Conservation (phyloP, 2,888 invertebrate genomes). For the Campoplex capitator region DNA sequence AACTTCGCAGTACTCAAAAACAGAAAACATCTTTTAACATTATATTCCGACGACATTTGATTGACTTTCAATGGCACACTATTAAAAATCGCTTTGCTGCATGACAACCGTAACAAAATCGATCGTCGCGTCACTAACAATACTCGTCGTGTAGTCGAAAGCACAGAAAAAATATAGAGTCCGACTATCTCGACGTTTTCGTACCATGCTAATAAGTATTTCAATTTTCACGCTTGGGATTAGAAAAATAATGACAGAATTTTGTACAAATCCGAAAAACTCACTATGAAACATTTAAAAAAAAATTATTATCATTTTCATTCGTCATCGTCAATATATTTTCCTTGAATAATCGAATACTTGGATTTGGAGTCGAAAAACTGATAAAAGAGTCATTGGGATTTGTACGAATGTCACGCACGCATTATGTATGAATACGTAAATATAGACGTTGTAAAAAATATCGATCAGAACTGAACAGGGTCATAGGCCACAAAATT, state of each 20-base stretch:
- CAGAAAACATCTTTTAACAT: background rate
- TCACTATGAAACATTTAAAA: background rate
- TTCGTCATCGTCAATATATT: background rate
- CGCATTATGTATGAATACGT: slow-evolving; percentile 2
- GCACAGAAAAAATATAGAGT: slow-evolving; percentile 31
- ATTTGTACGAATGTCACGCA: slow-evolving; percentile 26
- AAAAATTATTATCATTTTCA: background rate
- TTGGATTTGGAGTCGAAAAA: background rate
- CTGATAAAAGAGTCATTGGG: background rate
- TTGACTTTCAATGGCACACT: slow-evolving; percentile 22
- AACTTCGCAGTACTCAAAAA: background rate
- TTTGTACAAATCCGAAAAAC: slow-evolving; percentile 20
- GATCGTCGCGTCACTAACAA: slow-evolving; percentile 13
- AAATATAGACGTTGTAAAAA: background rate
- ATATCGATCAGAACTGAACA: background rate
- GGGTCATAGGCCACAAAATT: background rate
- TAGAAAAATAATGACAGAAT: background rate
- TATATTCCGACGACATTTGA: slow-evolving; percentile 22
- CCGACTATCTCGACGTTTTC: slow-evolving; percentile 51
- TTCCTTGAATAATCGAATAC: background rate
- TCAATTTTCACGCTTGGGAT: slow-evolving; percentile 41
- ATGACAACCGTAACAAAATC: slow-evolving; percentile 44
- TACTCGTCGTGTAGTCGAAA: slow-evolving; percentile 54
- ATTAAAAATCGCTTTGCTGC: slow-evolving; percentile 39
- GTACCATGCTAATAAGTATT: background rate